phyloP scores from a whole-genome alignment of 2,797 vertebrate genomes.

The Dromococcyx pavoninus region DNA sequence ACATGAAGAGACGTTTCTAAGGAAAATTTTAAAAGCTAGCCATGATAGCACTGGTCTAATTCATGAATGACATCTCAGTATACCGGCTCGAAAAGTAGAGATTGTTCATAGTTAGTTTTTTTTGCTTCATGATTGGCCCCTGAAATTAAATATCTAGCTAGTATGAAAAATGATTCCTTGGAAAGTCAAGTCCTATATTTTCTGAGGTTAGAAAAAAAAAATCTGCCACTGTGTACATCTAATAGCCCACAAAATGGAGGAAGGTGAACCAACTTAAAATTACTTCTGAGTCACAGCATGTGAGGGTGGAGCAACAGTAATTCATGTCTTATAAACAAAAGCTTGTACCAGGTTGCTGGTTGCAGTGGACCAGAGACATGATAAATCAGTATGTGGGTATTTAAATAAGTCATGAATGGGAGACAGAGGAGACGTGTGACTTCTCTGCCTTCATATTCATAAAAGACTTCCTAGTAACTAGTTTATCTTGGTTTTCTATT shows the following conservation, averaged over 20 bases:
- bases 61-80: neutral
- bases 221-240: neutral
- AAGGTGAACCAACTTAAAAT: conserved; percentile 13
- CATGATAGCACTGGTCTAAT: neutral
- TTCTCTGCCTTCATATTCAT: neutral
- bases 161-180: neutral
- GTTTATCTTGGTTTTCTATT: neutral
- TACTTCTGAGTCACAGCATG: neutral
- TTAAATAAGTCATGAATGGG: neutral
- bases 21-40: neutral
- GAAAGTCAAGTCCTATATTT: neutral
- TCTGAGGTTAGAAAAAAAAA: conserved; percentile 13
- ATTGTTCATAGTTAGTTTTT: neutral
- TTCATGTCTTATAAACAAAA: neutral
- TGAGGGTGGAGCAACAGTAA: neutral
- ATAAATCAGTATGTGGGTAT: neutral
- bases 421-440: neutral
- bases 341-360: neutral
- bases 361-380: neutral
- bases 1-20: neutral
- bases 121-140: neutral
- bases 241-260: neutral
- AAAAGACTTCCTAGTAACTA: neutral
- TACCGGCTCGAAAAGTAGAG: neutral
- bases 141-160: neutral